A percentile compares a stretch with the other conserved stretches of the same genome.
phyloP scores from a whole-genome alignment of 2,797 vertebrate genomes.

The Pangasius mekongensis region DNA sequence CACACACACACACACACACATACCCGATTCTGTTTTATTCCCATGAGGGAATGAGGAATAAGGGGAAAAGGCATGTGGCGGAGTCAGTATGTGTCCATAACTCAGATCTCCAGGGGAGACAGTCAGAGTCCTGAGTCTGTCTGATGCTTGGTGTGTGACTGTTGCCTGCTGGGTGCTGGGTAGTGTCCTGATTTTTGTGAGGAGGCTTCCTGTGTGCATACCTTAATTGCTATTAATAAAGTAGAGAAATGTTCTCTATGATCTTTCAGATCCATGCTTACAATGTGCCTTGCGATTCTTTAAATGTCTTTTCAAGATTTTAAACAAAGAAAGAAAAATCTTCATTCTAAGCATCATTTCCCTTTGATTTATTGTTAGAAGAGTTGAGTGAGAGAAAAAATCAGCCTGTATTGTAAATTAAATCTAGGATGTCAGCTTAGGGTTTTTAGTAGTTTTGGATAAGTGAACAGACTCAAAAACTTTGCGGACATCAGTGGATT shows the following conservation, averaged over 20 bases:
- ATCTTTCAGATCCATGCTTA: background rate
- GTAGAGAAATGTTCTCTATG: background rate
- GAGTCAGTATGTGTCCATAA: background rate
- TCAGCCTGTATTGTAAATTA: background rate
- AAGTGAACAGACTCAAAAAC: background rate
- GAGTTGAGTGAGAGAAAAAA: background rate
- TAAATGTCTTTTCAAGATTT: background rate
- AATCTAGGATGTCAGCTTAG: background rate
- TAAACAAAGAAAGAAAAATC: background rate
- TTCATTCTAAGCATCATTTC: background rate
- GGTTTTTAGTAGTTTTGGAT: background rate
- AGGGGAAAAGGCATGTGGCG: background rate
- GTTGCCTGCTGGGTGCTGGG: background rate
- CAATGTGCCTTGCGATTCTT: background rate
- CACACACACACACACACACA: slow-evolving; percentile 15
- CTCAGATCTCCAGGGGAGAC: background rate
- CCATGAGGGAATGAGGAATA: background rate
- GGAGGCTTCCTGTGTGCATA: background rate
- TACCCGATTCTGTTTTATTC: background rate
- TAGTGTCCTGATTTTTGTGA: background rate
- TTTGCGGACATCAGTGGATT: background rate
- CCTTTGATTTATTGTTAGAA: background rate
- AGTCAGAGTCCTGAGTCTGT: background rate
- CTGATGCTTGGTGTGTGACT: background rate
- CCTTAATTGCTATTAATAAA: background rate